phyloP scores from a whole-genome alignment of 53 echinoderm and acorn worm genomes.

The Glandiceps talaboti region DNA sequence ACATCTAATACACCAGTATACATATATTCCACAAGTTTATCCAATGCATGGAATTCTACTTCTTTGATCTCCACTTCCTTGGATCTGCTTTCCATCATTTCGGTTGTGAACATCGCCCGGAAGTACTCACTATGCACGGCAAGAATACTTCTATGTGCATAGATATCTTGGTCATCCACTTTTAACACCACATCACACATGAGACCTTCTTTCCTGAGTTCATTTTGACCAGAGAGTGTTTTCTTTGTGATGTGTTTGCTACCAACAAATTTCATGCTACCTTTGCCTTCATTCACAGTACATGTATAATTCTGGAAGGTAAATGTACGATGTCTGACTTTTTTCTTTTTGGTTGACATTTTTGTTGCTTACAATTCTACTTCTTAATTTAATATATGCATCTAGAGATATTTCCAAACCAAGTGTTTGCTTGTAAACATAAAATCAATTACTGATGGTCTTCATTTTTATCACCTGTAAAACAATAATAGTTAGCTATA shows the following conservation, averaged over 20 bases:
- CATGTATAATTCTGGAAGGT: background rate
- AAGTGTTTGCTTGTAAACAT: no score
- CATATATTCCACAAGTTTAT: constrained; percentile 2
- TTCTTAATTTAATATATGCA: no score
- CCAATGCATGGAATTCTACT: background rate
- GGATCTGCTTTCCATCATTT: constrained; percentile 11
- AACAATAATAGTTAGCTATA: no score
- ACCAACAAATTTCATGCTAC: background rate
- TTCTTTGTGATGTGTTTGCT: background rate
- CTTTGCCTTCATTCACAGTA: background rate
- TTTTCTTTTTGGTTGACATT: background rate
- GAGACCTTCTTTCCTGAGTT: background rate
- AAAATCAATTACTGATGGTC: no score
- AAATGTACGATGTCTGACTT: background rate
- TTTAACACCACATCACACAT: constrained; percentile 6
- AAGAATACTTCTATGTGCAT: constrained; percentile 6
- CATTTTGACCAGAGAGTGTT: background rate
- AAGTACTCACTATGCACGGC: constrained; percentile 15
- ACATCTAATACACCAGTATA: constrained; percentile 10
- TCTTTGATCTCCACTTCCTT: constrained; percentile 11
- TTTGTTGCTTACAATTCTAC: no score
- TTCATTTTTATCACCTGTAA: no score
- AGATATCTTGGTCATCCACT: constrained; percentile 1
- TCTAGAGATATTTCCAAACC: no score
- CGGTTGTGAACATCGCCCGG: constrained; percentile 12